These are phyloP conservation scores for Drosophila melanogaster DNA, from an alignment of 1,140 invertebrate species.

Conservation along the genomic window Release_6_plus_ISO1_MT NT_033777.3:8489501-8490000, in stretches of 20 bases:
- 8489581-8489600: conserved; percentile 78
- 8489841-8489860: conserved; percentile 55
- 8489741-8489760: conserved; percentile 53
- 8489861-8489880: conserved; percentile 80
- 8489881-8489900: conserved; percentile 83
- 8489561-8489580: conserved; percentile 82
- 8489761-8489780: conserved; percentile 32
- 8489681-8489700: not conserved
- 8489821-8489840: conserved; percentile 81
- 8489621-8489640: conserved; percentile 66
- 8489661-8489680: not conserved
- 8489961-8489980: conserved; percentile 20
- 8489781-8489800: conserved; percentile 19
- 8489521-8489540: conserved; percentile 1
- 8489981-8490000: conserved; percentile 60
- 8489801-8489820: conserved; percentile 76
- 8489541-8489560: conserved; percentile 38
- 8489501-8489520: too few relatives aligned
- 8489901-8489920: conserved; percentile 51
- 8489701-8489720: not conserved
- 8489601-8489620: conserved; percentile 75
- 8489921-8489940: not conserved
- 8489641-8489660: conserved; percentile 45
- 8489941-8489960: not conserved
- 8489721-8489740: conserved; percentile 6